Base-by-base conservation (phyloP, 2,888 invertebrate genomes). In the Bellardia bayeri region DNA sequence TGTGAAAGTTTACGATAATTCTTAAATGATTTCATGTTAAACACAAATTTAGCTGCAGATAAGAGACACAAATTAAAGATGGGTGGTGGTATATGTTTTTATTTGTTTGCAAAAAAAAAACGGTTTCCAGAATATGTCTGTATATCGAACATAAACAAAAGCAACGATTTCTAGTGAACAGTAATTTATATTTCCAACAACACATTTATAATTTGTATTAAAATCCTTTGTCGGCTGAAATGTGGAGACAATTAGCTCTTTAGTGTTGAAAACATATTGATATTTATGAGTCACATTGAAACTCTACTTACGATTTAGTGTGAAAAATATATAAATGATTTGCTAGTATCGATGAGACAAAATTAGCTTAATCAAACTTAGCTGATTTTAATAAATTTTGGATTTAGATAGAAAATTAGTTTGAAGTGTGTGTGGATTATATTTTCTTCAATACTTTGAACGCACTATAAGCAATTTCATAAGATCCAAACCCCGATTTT, bases 21-120 rank as follows among this genome's bases (percentile, higher is more conserved):
- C 74, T 82, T 86, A 82, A 86, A 86, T 82, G 85, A 61, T 86
- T 82, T 86, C 82, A 63, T 86, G 85, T 86, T 86, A 33, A 82
- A 78, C 85, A 86, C 82, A 82, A 86, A 82, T 82, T 81, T 71
- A 14, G 23, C 81, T 42, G 7, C 23, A 86, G 85, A 86, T 86
- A 86, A 82, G 61, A 42, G 40, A 40, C 2, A 2, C 13, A 49
- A 56, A 54, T 49, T 9, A 72, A 64, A 56, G 14, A 81, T 72
- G 81, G 81, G 72, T 72, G 71, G 54, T 33, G 64, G 40, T 42
- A 40, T 14, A 54, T 30, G 1, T 42, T 45, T 61, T 33, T 30
- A n/a, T 9, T 6, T 45, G n/a, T 64, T 64, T 40, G 0, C 9
- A n/a, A 40, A 40, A 40, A 40, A 40, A 33, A 61, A 61, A 61